Evolutionary conservation across 2,113 vertebrate genomes (phyloP).

Genomic region (Ginglymostoma cirratum): DNA sequence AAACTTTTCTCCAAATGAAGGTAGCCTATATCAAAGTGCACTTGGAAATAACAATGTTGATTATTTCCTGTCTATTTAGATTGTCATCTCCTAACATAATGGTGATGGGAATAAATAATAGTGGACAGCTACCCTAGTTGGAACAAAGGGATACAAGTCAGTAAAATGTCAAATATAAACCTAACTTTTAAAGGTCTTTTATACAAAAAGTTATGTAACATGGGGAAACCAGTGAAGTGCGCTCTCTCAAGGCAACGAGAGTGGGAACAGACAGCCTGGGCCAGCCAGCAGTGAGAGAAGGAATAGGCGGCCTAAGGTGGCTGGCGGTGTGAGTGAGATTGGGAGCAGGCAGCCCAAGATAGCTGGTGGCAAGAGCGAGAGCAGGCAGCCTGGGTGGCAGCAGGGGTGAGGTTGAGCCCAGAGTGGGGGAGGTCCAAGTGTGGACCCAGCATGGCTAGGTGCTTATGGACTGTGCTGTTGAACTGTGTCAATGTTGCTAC

Average conservation of each 20-base stretch:
- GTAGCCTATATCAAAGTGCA: not conserved
- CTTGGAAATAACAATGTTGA: not conserved
- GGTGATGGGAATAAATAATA: not conserved
- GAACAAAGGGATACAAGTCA: not conserved
- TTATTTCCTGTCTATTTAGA: not conserved
- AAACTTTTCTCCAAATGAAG: not conserved
- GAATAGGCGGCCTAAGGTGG: no score
- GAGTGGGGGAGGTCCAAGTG: no score
- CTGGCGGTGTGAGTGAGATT: no score
- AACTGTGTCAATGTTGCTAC: not conserved
- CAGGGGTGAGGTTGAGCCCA: no score
- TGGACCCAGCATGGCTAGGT: no score
- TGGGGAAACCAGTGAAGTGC: not conserved
- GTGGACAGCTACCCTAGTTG: not conserved
- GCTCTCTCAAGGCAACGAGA: not conserved
- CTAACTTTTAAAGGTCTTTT: not conserved
- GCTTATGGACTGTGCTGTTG: no score
- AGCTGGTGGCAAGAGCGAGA: no score
- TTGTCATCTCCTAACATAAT: not conserved
- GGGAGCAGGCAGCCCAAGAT: no score
- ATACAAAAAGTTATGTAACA: not conserved
- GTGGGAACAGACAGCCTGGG: not conserved
- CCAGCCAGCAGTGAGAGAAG: no score
- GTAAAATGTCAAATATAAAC: not conserved
- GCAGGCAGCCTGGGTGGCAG: no score